Base-by-base conservation (phyloP, 1,140 invertebrate genomes). In the Drosophila littoralis region DNA sequence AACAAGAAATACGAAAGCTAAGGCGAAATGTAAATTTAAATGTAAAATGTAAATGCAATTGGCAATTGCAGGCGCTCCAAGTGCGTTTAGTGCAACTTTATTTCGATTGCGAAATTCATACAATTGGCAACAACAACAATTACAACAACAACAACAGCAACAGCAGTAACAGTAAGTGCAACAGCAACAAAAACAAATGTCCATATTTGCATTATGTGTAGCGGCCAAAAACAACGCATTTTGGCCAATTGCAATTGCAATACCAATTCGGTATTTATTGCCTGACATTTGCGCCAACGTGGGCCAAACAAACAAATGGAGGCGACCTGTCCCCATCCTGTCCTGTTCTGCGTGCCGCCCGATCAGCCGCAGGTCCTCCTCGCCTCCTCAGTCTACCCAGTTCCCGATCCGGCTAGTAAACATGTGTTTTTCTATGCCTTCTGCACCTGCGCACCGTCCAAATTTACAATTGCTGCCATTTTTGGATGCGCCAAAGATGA, bases 151-250 rank as follows among this genome's bases (percentile, higher is more conserved):
- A 36, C 28, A 61, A n/a, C n/a, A 66, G 2, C 10, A 35, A 7
- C 13, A 50, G 32, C 28, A 55, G 13, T 15, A 70, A 55, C 55
- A 68, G 9, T 54, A 13, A 54, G 51, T 15, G 33, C 68, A 57
- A 51, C 60, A 68, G 40, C 64, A 46, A 32, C 48, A 60, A 17
- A 45, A 61, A 64, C 57, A 81, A 64, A 80, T 86, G 79, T 82
- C 82, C 82, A 86, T 86, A 86, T 86, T 88, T 86, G 82, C 76
- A 66, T 82, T 88, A 88, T 86, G 65, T 86, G 82, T 86, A 86
- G 70, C 82, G 81, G 22, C 64, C 22, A 28, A 48, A 64, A 51
- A 63, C 57, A 22, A 72, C 82, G 82, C 81, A 83, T 84, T 83
- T 83, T 52, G 81, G 81, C 80, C 81, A 85, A 85, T 85, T 85